These are phyloP conservation scores for Lasioglossum vierecki DNA, from an alignment of 2,888 invertebrate genomes.

Conservation along the genomic window DNA sequence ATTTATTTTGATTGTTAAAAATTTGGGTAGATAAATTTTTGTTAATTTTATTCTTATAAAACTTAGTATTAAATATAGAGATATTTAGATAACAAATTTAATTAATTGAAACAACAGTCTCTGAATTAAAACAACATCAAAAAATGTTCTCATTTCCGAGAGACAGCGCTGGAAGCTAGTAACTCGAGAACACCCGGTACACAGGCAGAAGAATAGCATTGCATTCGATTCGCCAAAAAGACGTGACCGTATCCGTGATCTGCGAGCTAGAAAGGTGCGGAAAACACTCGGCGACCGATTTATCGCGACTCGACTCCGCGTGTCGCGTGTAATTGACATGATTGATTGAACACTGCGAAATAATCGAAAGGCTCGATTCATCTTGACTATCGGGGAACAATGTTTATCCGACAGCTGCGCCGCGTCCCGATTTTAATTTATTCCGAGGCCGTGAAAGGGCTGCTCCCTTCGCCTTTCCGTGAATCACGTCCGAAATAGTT, in stretches of 20 bases:
- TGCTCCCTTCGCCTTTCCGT: constrained; percentile 16
- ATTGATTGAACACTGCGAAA: constrained; percentile 64
- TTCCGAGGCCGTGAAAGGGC: constrained; percentile 33
- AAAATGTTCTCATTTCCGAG: not conserved
- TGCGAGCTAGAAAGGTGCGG: constrained; percentile 11
- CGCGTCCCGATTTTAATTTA: constrained; percentile 55
- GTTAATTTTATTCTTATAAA: too few relatives aligned
- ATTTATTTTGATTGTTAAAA: too few relatives aligned
- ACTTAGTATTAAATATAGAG: not conserved
- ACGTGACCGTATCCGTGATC: not conserved
- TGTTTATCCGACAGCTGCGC: constrained; percentile 61
- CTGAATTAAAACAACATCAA: not conserved
- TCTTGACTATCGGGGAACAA: constrained; percentile 59
- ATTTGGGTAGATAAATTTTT: too few relatives aligned
- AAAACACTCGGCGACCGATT: constrained; percentile 39
- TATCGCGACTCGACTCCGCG: constrained; percentile 58
- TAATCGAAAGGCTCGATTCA: constrained; percentile 63
- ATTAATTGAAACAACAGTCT: not conserved
- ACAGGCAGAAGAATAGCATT: not conserved
- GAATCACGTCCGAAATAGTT: constrained; percentile 29
- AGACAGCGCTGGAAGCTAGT: not conserved
- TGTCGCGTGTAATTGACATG: constrained; percentile 71
- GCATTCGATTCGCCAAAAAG: constrained; percentile 12
- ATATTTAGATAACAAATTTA: too few relatives aligned
- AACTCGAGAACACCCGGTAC: not conserved